Evolutionary conservation across 2,888 invertebrate genomes (phyloP).

Genomic region (Pandemis cinnamomeana): DNA sequence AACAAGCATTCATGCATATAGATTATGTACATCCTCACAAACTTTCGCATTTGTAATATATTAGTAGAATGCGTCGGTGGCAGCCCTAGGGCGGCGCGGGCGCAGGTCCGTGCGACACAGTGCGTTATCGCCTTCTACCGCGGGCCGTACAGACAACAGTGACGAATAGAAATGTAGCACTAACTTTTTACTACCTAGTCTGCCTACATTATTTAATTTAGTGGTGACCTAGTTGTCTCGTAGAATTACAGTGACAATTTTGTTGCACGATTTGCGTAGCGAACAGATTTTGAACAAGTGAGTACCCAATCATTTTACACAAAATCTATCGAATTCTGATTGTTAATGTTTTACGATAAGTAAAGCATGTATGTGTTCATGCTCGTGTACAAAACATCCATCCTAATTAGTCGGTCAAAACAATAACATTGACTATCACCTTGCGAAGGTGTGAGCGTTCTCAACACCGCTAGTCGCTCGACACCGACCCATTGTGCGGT

Average conservation of each 20-base stretch:
- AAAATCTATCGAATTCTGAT: not conserved
- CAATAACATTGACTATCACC: constrained; percentile 77
- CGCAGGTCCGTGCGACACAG: constrained; percentile 69
- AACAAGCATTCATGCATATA: not conserved
- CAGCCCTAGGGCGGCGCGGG: constrained; percentile 68
- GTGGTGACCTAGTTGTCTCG: constrained; percentile 59
- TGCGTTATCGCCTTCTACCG: constrained; percentile 72
- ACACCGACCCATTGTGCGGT: constrained; percentile 81
- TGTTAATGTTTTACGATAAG: constrained; percentile 40
- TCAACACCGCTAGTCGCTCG: constrained; percentile 80
- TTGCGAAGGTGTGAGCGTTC: constrained; percentile 79
- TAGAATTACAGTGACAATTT: constrained; percentile 43
- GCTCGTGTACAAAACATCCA: constrained; percentile 52
- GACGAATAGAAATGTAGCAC: constrained; percentile 72
- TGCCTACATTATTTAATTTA: constrained; percentile 57
- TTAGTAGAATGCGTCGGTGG: constrained; percentile 44
- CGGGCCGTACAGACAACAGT: constrained; percentile 63
- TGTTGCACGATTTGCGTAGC: constrained; percentile 19
- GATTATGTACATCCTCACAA: no score
- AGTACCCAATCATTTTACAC: not conserved
- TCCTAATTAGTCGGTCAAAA: constrained; percentile 78
- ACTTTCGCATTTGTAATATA: not conserved
- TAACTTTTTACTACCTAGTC: constrained; percentile 62
- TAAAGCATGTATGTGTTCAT: not conserved
- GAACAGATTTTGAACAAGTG: not conserved